Conservation (phyloP, 2,888 invertebrate species). For the Graphium colonna region DNA sequence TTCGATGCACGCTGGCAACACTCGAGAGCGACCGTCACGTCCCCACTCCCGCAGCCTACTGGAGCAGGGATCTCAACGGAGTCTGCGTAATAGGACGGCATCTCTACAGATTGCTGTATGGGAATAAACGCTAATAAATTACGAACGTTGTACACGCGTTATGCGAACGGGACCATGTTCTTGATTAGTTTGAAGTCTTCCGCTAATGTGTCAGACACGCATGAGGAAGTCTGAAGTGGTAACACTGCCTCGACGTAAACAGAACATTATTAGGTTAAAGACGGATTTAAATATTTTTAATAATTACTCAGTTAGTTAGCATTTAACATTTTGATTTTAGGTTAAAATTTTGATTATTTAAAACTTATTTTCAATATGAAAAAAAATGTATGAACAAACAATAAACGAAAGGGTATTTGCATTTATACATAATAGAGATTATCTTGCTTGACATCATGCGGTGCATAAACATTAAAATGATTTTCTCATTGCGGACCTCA, state of each 20-base stretch:
- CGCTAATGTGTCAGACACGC: conserved; percentile 53
- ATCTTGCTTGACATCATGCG: background rate
- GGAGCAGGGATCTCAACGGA: conserved; percentile 72
- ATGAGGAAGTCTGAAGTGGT: conserved; percentile 20
- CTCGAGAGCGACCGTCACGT: conserved; percentile 56
- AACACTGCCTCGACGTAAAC: conserved; percentile 1
- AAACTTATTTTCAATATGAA: too few species aligned
- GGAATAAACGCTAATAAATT: conserved; percentile 79
- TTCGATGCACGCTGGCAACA: conserved; percentile 35
- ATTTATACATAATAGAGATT: too few species aligned
- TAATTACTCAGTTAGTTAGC: background rate
- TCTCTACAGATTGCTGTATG: conserved; percentile 77
- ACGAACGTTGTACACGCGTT: conserved; percentile 73
- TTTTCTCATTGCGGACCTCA: too few species aligned
- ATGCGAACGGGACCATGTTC: conserved; percentile 64
- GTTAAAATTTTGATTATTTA: background rate
- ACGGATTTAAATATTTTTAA: background rate
- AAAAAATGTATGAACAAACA: too few species aligned
- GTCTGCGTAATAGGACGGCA: conserved; percentile 77
- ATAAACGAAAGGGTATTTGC: too few species aligned
- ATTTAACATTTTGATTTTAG: background rate
- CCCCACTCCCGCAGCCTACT: conserved; percentile 66
- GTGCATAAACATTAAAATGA: too few species aligned
- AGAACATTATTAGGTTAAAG: background rate
- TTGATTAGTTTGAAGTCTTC: conserved; percentile 76